Conservation (phyloP, 2,113 vertebrate genomes). For the Crotalus viridis region DNA sequence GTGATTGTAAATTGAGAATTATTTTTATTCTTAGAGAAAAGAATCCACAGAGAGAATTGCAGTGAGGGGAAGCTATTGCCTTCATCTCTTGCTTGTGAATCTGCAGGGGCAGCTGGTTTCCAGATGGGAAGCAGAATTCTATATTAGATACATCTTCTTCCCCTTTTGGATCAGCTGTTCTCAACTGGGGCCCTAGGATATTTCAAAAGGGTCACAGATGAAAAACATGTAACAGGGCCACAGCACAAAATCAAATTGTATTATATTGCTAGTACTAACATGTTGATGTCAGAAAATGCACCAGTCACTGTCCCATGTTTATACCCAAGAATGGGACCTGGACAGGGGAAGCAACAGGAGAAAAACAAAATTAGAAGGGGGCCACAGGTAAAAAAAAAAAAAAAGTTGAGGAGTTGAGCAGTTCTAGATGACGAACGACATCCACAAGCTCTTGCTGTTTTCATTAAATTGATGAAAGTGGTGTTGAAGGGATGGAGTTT, state of each 20-base stretch:
- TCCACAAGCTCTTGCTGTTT: not conserved
- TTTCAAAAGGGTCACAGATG: not conserved
- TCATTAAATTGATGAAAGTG: not conserved
- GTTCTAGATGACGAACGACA: not conserved
- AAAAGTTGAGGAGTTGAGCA: not conserved
- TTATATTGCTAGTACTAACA: not conserved
- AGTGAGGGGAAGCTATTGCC: not conserved
- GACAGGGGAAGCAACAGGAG: not conserved
- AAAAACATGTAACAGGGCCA: not conserved
- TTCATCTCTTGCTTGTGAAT: not conserved
- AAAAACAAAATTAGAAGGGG: not conserved
- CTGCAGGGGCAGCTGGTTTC: not conserved
- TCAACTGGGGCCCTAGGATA: not conserved
- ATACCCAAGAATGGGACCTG: not conserved
- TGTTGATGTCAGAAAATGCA: not conserved
- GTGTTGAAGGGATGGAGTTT: not conserved
- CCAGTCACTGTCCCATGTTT: not conserved
- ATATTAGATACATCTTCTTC: not conserved
- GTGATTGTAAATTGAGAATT: not conserved
- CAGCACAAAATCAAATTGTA: not conserved
- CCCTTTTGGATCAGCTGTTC: not conserved
- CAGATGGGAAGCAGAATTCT: not conserved
- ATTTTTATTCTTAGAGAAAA: not conserved
- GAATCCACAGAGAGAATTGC: not conserved
- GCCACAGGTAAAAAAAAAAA: not conserved